Conservation (phyloP, 2,113 vertebrate species). For the Microtus richardsoni region DNA sequence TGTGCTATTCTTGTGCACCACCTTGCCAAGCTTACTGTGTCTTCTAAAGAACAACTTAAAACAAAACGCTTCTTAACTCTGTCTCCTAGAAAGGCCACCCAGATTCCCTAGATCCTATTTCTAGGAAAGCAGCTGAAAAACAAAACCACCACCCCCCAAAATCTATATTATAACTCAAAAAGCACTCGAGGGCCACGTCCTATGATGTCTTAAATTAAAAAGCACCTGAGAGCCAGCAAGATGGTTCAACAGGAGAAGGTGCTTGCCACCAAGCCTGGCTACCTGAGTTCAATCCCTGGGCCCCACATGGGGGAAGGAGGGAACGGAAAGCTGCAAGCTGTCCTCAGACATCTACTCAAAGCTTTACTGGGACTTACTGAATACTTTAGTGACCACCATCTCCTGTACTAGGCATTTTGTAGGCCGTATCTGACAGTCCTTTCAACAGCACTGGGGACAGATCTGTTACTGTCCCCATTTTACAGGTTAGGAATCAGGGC, state of each 20-base stretch:
- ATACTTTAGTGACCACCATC: background rate
- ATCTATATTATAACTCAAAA: no score
- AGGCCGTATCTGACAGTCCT: no score
- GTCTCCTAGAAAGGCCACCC: background rate
- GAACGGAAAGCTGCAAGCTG: background rate
- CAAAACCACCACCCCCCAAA: background rate
- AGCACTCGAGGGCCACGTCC: no score
- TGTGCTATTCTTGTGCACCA: background rate
- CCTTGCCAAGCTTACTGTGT: background rate
- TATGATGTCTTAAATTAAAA: background rate
- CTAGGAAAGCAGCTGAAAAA: background rate
- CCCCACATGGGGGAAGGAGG: no score
- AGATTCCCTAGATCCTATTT: background rate
- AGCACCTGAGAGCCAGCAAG: background rate
- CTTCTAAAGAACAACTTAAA: background rate
- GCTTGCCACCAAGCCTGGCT: background rate
- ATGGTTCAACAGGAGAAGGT: background rate
- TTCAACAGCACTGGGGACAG: no score
- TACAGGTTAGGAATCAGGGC: no score
- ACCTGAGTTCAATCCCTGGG: background rate
- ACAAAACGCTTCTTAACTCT: conserved; percentile 15
- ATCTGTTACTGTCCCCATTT: no score
- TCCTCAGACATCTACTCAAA: background rate
- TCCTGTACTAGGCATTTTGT: no score
- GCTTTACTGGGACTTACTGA: background rate